These are phyloP conservation scores for Nomada fabriciana DNA, from an alignment of 2,888 invertebrate genomes.

Conservation along the genomic window DNA sequence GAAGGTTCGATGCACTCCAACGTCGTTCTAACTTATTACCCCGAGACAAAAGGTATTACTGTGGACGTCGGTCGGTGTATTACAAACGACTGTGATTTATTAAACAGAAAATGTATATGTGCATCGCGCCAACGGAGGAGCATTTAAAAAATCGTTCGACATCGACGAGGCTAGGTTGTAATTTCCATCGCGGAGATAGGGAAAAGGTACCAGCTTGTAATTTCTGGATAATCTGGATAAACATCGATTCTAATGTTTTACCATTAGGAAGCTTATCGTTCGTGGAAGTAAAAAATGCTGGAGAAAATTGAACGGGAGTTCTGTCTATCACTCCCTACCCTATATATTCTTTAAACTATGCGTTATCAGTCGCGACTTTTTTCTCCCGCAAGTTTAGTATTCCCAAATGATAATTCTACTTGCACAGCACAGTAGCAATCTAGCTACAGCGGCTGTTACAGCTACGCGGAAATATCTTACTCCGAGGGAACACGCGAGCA, in stretches of 20 bases:
- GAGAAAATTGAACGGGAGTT: not conserved
- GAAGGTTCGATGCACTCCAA: slow-evolving; percentile 54
- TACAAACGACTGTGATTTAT: slow-evolving; percentile 51
- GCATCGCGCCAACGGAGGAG: not conserved
- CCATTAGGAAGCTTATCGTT: slow-evolving; percentile 6
- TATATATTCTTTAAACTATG: too few relatives aligned
- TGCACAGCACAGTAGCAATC: too few relatives aligned
- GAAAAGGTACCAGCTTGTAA: not conserved
- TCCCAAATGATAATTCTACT: too few relatives aligned
- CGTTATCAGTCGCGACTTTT: too few relatives aligned
- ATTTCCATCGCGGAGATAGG: slow-evolving; percentile 18
- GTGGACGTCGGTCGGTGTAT: slow-evolving; percentile 13
- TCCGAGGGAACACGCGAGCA: too few relatives aligned
- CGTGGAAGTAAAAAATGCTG: not conserved
- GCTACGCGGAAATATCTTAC: too few relatives aligned
- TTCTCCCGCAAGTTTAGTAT: too few relatives aligned
- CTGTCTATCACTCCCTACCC: too few relatives aligned
- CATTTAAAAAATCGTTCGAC: slow-evolving; percentile 15
- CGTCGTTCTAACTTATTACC: slow-evolving; percentile 53
- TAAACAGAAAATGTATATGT: slow-evolving; percentile 31
- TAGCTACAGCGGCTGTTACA: too few relatives aligned
- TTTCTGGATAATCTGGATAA: not conserved
- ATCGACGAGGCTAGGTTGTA: slow-evolving; percentile 9
- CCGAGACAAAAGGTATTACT: slow-evolving; percentile 37
- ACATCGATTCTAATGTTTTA: not conserved